Evolutionary conservation across 2,113 vertebrate genomes (phyloP).

Genomic region (Vanacampus margaritifer): DNA sequence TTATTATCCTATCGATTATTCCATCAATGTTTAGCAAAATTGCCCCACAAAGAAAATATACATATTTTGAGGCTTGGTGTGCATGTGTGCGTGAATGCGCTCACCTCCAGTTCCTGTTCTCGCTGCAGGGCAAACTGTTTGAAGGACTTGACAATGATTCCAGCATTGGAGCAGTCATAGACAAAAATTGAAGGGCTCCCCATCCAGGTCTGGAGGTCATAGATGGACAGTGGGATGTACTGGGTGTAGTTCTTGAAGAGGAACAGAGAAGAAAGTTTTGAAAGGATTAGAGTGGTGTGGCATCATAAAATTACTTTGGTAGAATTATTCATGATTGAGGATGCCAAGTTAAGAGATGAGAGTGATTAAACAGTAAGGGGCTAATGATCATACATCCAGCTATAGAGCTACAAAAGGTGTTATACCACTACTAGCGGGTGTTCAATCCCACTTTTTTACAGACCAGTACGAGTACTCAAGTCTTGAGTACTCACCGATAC

Average conservation of each 20-base stretch:
- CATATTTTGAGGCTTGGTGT: too few relatives aligned
- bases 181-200: constrained; percentile 98
- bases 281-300: background rate
- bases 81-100: background rate
- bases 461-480: too few relatives aligned
- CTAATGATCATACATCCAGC: constrained; percentile 2
- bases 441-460: too few relatives aligned
- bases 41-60: too few relatives aligned
- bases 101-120: constrained; percentile 96
- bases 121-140: constrained; percentile 96
- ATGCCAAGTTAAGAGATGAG: background rate
- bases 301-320: constrained; percentile 21
- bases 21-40: too few relatives aligned
- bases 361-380: background rate
- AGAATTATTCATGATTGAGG: constrained; percentile 36
- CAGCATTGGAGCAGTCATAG: constrained; percentile 96
- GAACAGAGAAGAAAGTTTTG: background rate
- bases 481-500: too few relatives aligned
- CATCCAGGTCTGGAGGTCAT: constrained; percentile 99
- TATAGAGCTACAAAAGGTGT: constrained; percentile 3
- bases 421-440: background rate
- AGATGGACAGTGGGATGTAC: constrained; percentile 97
- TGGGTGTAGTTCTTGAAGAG: constrained; percentile 91
- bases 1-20: too few relatives aligned
- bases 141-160: constrained; percentile 97